These are phyloP conservation scores for Ascidia mentula DNA, from an alignment of 23 tunicate genomes.

Conservation along the genomic window DNA sequence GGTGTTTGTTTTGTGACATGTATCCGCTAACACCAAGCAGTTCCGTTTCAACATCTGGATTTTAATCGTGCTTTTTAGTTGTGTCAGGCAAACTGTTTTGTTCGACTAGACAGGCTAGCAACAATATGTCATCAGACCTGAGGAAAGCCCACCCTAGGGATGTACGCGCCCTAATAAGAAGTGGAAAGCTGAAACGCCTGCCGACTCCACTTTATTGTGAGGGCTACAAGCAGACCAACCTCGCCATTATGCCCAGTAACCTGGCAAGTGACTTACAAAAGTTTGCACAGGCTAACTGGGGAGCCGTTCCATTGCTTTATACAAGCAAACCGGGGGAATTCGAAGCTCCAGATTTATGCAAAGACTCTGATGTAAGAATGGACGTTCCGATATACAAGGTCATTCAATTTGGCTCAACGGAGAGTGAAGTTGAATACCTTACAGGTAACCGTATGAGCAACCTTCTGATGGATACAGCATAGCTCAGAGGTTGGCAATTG, in stretches of 20 bases:
- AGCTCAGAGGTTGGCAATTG: too few species aligned
- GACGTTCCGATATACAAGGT: slow-evolving; percentile 64
- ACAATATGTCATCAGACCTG: too few species aligned
- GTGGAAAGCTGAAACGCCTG: background rate
- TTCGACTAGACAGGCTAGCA: too few species aligned
- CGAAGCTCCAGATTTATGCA: slow-evolving; percentile 31
- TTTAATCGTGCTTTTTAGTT: too few species aligned
- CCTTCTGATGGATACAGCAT: too few species aligned
- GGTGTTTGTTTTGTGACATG: too few species aligned
- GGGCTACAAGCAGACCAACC: slow-evolving; percentile 87
- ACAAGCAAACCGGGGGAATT: slow-evolving; percentile 75
- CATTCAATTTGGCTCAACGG: slow-evolving; percentile 31
- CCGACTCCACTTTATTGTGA: background rate
- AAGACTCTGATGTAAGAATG: slow-evolving; percentile 63
- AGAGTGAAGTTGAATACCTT: slow-evolving; percentile 22
- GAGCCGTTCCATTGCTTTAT: slow-evolving; percentile 72
- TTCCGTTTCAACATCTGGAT: too few species aligned
- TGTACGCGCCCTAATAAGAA: background rate
- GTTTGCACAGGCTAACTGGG: slow-evolving; percentile 50
- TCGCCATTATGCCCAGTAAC: slow-evolving; percentile 55
- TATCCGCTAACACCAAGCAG: too few species aligned
- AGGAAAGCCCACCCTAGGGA: background rate
- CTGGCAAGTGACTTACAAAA: slow-evolving; percentile 53
- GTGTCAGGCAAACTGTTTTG: too few species aligned
- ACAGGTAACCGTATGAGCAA: too few species aligned